Evolutionary conservation across 2,888 invertebrate genomes (phyloP).

Genomic region (Drosophila lutescens): DNA sequence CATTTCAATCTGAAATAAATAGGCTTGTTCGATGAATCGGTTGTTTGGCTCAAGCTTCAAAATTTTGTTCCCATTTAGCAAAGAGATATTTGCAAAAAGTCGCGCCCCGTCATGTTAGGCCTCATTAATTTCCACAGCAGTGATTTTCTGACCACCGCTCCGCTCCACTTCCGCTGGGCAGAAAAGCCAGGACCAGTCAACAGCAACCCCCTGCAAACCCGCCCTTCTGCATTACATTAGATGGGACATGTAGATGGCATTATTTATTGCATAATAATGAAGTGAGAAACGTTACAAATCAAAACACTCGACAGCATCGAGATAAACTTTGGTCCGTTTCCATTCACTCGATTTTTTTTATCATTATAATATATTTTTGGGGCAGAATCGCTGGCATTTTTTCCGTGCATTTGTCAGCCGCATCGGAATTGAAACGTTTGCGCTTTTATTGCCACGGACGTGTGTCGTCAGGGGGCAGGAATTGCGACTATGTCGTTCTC

Average conservation of each 20-base stretch:
- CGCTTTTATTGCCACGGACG: slow-evolving; percentile 74
- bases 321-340: slow-evolving; percentile 59
- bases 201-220: slow-evolving; percentile 38
- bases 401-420: slow-evolving; percentile 82
- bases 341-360: slow-evolving; percentile 62
- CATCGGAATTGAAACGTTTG: slow-evolving; percentile 79
- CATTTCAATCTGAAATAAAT: neutral
- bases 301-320: slow-evolving; percentile 83
- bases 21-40: neutral
- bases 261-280: slow-evolving; percentile 83
- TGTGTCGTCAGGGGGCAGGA: slow-evolving; percentile 53
- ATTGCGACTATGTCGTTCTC: slow-evolving; percentile 29
- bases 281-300: slow-evolving; percentile 84
- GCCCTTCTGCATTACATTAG: slow-evolving; percentile 42
- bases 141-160: slow-evolving; percentile 38
- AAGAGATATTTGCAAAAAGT: slow-evolving; percentile 11
- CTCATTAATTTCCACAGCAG: slow-evolving; percentile 62
- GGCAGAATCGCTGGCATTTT: slow-evolving; percentile 64
- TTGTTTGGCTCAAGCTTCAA: neutral
- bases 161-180: slow-evolving; percentile 61
- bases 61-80: neutral
- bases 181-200: slow-evolving; percentile 10
- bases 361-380: slow-evolving; percentile 73
- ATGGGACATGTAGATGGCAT: slow-evolving; percentile 56
- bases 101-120: slow-evolving; percentile 60